Evolutionary conservation across 2,113 vertebrate genomes (phyloP).

Genomic region (Micromys minutus): DNA sequence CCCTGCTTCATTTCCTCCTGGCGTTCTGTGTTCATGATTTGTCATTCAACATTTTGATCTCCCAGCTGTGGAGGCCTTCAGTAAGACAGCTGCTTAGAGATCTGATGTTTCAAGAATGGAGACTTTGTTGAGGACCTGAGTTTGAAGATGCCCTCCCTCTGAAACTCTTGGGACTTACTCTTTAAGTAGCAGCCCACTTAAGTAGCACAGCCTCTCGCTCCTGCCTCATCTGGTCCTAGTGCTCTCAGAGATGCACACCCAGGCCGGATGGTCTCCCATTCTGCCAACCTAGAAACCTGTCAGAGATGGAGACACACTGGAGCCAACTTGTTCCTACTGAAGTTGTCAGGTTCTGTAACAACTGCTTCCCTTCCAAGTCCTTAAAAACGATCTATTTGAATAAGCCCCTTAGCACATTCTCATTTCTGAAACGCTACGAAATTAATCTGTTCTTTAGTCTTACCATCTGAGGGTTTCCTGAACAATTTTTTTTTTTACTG

Average conservation of each 20-base stretch:
- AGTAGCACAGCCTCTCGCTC: neutral
- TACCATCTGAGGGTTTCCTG: slow-evolving; percentile 28
- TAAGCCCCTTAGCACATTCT: neutral
- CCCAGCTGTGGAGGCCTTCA: neutral
- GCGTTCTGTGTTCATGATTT: neutral
- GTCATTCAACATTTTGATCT: neutral
- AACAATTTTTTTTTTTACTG: neutral
- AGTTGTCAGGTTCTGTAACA: neutral
- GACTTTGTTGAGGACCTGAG: neutral
- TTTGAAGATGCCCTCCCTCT: neutral
- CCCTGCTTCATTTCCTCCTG: neutral
- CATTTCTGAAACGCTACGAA: neutral
- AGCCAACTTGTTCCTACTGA: neutral
- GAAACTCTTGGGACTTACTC: neutral
- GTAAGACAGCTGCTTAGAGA: neutral
- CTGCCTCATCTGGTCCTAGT: rapidly evolving
- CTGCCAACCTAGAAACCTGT: neutral
- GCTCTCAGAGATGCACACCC: neutral
- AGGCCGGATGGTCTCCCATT: neutral
- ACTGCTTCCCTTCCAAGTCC: neutral
- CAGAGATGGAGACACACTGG: neutral
- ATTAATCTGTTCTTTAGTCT: slow-evolving; percentile 2
- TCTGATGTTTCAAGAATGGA: neutral
- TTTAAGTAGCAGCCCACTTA: neutral
- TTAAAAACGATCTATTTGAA: neutral